These are phyloP conservation scores for Empis livida DNA, from an alignment of 2,888 invertebrate genomes.

Conservation along the genomic window DNA sequence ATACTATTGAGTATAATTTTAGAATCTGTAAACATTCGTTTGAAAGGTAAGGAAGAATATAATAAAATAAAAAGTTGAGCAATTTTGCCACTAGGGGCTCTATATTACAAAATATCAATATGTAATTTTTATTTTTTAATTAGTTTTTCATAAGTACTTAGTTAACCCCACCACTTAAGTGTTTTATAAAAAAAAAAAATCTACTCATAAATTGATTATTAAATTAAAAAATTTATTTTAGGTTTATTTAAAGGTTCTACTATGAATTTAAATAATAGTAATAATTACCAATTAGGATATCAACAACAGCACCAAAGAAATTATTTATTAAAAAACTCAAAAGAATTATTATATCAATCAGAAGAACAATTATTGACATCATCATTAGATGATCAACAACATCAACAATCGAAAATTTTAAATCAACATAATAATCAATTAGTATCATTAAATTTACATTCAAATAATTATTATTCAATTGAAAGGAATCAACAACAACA, in stretches of 20 bases:
- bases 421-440: not conserved
- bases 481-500: slow-evolving; percentile 3
- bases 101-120: no score
- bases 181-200: no score
- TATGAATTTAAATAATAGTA: slow-evolving; percentile 49
- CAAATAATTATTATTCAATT: slow-evolving; percentile 8
- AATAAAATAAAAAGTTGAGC: no score
- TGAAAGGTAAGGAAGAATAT: no score
- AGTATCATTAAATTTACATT: not conserved
- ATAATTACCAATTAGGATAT: slow-evolving; percentile 4
- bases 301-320: slow-evolving; percentile 19
- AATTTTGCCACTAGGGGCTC: no score
- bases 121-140: no score
- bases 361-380: not conserved
- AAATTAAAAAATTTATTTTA: slow-evolving; percentile 31
- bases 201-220: no score
- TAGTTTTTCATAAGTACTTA: no score
- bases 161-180: no score
- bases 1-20: no score
- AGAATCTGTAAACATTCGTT: no score
- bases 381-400: not conserved
- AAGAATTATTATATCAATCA: slow-evolving; percentile 1
- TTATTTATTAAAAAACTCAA: not conserved
- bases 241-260: slow-evolving; percentile 76
- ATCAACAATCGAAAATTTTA: not conserved